Percentiles rank a stretch among this genome's conserved stretches.
Conservation (phyloP, 2,797 vertebrate species). For the Notolabrus celidotus region DNA sequence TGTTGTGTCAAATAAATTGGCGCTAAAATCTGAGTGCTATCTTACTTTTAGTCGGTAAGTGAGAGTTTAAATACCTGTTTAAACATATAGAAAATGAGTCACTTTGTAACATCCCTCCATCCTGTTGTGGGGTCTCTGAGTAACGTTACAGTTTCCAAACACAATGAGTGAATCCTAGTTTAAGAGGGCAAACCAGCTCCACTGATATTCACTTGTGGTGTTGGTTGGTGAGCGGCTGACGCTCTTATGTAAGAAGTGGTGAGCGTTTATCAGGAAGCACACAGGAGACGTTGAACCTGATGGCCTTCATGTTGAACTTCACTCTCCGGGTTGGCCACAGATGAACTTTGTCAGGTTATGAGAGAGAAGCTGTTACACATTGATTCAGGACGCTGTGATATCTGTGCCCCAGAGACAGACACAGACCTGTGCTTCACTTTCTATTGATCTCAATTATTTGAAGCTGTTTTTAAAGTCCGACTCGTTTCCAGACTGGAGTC, state of each 20-base stretch:
- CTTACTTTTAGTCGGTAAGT: too few species aligned
- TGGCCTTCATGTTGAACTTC: slow-evolving; percentile 51
- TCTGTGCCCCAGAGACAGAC: neutral
- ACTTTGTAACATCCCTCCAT: too few species aligned
- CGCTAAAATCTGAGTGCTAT: too few species aligned
- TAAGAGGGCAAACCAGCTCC: too few species aligned
- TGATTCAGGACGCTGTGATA: slow-evolving; percentile 13
- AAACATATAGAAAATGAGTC: too few species aligned
- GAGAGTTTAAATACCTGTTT: too few species aligned
- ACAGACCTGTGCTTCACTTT: neutral
- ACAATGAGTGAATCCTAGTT: too few species aligned
- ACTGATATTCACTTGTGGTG: too few species aligned
- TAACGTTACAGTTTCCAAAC: too few species aligned
- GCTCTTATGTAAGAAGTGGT: slow-evolving; percentile 22
- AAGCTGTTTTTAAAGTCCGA: neutral
- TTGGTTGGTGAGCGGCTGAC: neutral
- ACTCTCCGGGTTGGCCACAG: slow-evolving; percentile 24
- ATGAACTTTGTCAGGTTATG: slow-evolving; percentile 42
- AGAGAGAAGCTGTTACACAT: slow-evolving; percentile 41
- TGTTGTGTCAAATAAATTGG: too few species aligned
- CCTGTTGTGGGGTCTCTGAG: too few species aligned
- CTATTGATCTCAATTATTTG: neutral
- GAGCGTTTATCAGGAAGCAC: slow-evolving; percentile 25
- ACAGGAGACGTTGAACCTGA: slow-evolving; percentile 8
- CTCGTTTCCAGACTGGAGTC: neutral